Conservation (phyloP, 2,888 invertebrate species). For the Mylabris sibirica region DNA sequence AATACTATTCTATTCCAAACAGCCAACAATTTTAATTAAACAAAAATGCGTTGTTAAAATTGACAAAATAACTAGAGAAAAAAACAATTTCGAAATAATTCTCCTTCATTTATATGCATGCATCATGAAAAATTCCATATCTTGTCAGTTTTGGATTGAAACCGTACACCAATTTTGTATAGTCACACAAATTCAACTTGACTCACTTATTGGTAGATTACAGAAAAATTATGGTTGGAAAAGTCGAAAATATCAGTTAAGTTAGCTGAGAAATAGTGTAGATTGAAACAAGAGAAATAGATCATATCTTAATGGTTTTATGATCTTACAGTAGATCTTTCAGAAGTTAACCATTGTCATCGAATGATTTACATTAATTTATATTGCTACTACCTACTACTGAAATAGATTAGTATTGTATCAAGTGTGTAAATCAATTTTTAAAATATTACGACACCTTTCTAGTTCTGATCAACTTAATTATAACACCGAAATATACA, state of each 20-base stretch:
- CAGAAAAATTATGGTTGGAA: no score
- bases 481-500: background rate
- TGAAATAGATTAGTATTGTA: background rate
- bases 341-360: background rate
- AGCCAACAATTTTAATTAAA: background rate
- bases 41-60: background rate
- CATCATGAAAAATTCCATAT: background rate
- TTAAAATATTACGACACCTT: background rate
- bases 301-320: background rate
- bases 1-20: background rate
- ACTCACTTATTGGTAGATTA: background rate
- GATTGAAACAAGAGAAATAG: background rate
- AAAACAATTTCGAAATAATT: background rate
- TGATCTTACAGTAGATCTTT: background rate
- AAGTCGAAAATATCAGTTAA: background rate
- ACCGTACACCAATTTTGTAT: no score
- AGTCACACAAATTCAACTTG: background rate
- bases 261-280: background rate
- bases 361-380: background rate
- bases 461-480: background rate
- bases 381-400: background rate
- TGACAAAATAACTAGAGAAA: background rate
- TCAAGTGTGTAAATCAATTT: background rate
- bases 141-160: background rate
- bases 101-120: background rate